Percentiles rank a stretch among this genome's conserved stretches.
These are phyloP conservation scores for Bemisia tabaci DNA, from an alignment of 1,140 invertebrate species.

Conservation along the genomic window DNA sequence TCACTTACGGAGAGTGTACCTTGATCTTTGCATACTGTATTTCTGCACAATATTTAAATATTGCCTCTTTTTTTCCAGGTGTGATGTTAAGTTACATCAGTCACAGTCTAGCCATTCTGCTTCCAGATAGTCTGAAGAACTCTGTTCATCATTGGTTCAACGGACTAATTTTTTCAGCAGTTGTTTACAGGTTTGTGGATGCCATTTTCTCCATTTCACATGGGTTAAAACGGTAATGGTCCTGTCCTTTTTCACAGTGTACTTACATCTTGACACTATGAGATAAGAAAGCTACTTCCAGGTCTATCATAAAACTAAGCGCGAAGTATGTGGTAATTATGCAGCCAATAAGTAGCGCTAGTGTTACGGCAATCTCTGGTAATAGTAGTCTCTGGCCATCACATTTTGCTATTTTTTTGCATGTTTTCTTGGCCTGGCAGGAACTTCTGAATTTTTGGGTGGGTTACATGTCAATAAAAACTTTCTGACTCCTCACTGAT, in stretches of 20 bases:
- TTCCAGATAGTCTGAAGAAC: conserved; percentile 36
- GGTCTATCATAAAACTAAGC: conserved; percentile 1
- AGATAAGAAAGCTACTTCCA: neutral
- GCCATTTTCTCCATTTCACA: conserved; percentile 1
- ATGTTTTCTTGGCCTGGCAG: no score
- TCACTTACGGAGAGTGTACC: no score
- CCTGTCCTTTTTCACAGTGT: neutral
- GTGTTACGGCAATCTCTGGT: no score
- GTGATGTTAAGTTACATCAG: conserved; percentile 66
- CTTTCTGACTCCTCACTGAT: no score
- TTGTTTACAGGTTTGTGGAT: conserved; percentile 44
- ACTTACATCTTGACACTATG: neutral
- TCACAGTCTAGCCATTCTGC: conserved; percentile 40
- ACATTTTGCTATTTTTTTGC: no score
- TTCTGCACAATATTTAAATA: no score
- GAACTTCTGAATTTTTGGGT: no score
- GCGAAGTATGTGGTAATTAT: neutral
- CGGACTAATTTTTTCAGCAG: conserved; percentile 43
- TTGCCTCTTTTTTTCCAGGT: conserved; percentile 34
- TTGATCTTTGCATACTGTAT: no score
- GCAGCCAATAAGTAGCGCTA: neutral
- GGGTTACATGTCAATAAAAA: no score
- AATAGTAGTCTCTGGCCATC: no score
- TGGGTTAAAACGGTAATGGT: neutral
- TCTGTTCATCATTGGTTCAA: conserved; percentile 49